Evolutionary conservation across 2,113 vertebrate genomes (phyloP).

Genomic region (Hippoglossus stenolepis): DNA sequence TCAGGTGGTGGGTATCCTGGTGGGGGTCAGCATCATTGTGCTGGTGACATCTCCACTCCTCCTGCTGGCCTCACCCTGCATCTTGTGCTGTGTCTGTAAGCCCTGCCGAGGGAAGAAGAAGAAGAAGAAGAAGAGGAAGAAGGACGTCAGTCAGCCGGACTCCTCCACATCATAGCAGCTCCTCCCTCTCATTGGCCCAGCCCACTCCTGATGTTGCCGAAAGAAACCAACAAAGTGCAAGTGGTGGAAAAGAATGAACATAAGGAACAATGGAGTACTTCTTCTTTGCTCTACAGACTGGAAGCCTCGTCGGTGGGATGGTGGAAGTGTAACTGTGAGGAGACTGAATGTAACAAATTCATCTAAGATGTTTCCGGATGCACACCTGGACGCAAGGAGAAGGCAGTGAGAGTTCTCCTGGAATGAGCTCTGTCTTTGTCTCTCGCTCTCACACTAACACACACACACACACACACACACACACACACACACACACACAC

Average conservation of each 20-base stretch:
- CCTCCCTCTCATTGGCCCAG: conserved; percentile 13
- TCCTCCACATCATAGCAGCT: conserved; percentile 67
- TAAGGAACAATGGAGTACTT: conserved; percentile 14
- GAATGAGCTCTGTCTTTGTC: conserved; percentile 16
- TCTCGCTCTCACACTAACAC: background rate
- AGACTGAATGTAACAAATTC: conserved; percentile 42
- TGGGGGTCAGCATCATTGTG: conserved; percentile 92
- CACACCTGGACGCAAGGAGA: conserved; percentile 20
- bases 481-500: conserved; percentile 2
- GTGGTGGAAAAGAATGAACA: conserved; percentile 1
- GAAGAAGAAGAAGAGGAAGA: conserved; percentile 74
- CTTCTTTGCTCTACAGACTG: conserved; percentile 11
- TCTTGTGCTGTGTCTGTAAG: conserved; percentile 95
- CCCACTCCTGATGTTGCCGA: conserved; percentile 7
- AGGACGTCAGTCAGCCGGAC: conserved; percentile 75
- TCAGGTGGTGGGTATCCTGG: conserved; percentile 96
- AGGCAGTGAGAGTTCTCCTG: conserved; percentile 10
- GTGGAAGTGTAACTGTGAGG: conserved; percentile 46
- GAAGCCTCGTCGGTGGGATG: background rate
- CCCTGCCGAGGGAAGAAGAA: conserved; percentile 88
- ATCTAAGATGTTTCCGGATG: conserved; percentile 20
- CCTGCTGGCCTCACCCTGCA: conserved; percentile 94
- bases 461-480: conserved; percentile 6
- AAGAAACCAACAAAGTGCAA: conserved; percentile 10
- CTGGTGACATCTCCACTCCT: conserved; percentile 95